These are phyloP conservation scores for Nothoprocta perdicaria DNA, from an alignment of 2,113 vertebrate species.

Conservation along the genomic window DNA sequence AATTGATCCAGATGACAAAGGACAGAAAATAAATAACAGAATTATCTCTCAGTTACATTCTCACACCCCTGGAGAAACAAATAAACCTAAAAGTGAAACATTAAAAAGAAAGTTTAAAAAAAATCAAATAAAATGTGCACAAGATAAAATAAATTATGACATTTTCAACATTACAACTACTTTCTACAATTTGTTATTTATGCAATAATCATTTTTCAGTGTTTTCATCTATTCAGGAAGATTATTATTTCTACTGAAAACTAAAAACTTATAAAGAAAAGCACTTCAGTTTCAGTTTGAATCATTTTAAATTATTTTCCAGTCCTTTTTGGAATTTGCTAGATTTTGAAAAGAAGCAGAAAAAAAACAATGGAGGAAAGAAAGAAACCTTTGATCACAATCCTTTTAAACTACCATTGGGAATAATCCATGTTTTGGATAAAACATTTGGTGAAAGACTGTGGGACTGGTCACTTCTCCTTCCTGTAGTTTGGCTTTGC, in stretches of 20 bases:
- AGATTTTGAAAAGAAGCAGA: neutral
- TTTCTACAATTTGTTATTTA: neutral
- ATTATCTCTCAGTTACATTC: neutral
- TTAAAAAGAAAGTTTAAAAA: accelerated
- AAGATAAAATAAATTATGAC: neutral
- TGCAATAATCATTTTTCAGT: neutral
- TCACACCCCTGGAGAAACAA: neutral
- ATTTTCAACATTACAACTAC: neutral
- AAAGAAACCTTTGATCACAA: neutral
- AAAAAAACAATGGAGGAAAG: neutral
- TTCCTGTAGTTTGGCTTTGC: neutral
- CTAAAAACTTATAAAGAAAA: neutral
- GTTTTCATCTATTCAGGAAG: neutral
- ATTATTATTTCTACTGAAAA: neutral
- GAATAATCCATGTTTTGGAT: neutral
- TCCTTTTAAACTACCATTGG: neutral
- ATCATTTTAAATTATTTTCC: neutral
- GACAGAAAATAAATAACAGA: neutral
- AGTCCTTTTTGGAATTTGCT: neutral
- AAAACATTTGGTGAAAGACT: neutral
- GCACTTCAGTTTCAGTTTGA: neutral
- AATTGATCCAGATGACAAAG: neutral
- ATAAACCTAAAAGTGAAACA: neutral
- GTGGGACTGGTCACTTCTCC: neutral
- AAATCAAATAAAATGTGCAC: neutral